Conservation (phyloP, 2,888 invertebrate species). For the Drosophila infuscata region DNA sequence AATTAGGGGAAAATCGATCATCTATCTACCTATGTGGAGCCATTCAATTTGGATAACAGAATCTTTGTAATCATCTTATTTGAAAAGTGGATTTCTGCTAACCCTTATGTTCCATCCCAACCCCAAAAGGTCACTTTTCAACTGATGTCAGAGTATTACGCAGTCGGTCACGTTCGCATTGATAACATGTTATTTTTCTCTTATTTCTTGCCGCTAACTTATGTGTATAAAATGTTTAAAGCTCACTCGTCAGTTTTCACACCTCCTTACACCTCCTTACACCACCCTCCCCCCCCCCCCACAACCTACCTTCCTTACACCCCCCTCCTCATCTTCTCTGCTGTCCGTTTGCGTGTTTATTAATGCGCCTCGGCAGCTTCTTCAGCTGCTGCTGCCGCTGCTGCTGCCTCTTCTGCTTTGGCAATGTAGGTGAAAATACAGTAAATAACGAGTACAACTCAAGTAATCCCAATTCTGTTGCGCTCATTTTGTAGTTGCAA, state of each 20-base stretch:
- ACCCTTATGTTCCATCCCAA: neutral
- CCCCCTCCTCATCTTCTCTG: neutral
- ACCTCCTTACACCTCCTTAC: neutral
- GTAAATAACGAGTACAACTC: constrained; percentile 51
- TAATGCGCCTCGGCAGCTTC: constrained; percentile 36
- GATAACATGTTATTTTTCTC: constrained; percentile 3
- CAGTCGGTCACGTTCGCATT: neutral
- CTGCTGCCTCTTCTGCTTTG: constrained; percentile 25
- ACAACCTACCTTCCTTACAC: too few species aligned
- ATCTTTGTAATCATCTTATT: neutral
- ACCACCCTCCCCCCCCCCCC: too few species aligned
- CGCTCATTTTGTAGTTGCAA: constrained; percentile 53
- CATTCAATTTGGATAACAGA: neutral
- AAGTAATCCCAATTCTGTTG: constrained; percentile 39
- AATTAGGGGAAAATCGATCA: neutral
- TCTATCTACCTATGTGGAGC: neutral
- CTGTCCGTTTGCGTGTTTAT: constrained; percentile 42
- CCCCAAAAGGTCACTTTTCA: neutral
- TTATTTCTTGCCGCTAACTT: constrained; percentile 12
- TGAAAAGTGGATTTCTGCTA: neutral
- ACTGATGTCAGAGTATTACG: neutral
- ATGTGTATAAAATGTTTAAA: constrained; percentile 32
- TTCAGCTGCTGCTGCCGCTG: neutral
- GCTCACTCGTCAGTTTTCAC: constrained; percentile 24
- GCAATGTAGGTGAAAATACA: constrained; percentile 74